Base-by-base conservation (phyloP, 2,888 invertebrate species). In the Papilio elwesi region DNA sequence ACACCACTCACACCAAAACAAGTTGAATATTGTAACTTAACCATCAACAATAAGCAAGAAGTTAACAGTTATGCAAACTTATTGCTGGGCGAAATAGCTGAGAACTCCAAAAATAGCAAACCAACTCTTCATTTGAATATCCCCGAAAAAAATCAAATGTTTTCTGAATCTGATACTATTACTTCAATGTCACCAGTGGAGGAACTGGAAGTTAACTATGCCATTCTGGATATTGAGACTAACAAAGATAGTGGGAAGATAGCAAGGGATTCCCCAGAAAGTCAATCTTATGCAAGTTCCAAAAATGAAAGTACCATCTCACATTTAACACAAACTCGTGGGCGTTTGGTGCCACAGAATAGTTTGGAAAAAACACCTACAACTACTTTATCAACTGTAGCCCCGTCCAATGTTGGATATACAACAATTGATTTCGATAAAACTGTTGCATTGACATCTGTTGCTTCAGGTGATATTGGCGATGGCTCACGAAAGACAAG, bases 381-480 rank as follows among this genome's bases (percentile, higher is more conserved):
- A 7, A 76, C 81, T 84, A 65, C 75, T 7, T 38, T 81, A 5
- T 73, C 77, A 13, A 96, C 77, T 96, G 96, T 87, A 95, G 97
- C 75, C 95, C 96, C 69, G 15, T 83, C 86, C 51, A 86, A 84
- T 64, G 94, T 96, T 79, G 96, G 97, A 67, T 98, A 98, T 85
- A 97, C 97, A 10, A 97, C 97, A 0, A 99, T 99, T 80, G 99
- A 99, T 91, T 98, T 99, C 89, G 96, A 98, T 82, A 97, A 97
- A 92, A 99, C 99, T 0, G 97, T 96, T 70, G 98, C 98, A 36
- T 94, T 99, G 47, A 97, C 97, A 26, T 97, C 97, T 47, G 96
- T 96, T 49, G 96, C 97, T 80, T 95, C 96, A 7, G 95, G 95
- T 66, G 96, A 96, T 75, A 93, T 95, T 67, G 96, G 96, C 83